Evolutionary conservation across 2,888 invertebrate genomes (phyloP).

Genomic region (Thumatha senex): DNA sequence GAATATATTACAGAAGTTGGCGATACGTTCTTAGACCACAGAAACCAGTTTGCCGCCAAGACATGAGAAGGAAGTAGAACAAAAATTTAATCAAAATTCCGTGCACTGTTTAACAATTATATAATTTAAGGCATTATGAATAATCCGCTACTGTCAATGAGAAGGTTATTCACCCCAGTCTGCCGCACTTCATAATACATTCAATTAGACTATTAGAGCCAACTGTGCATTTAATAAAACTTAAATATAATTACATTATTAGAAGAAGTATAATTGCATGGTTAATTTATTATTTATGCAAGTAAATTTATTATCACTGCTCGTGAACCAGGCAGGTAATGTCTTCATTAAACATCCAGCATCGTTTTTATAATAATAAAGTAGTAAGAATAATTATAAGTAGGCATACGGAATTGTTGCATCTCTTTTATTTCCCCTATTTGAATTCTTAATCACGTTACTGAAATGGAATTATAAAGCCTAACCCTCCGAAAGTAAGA

Average conservation of each 20-base stretch:
- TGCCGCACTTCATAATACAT: not conserved
- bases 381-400: too few species aligned
- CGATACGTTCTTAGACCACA: too few species aligned
- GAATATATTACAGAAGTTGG: too few species aligned
- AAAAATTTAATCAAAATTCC: too few species aligned
- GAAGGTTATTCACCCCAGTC: not conserved
- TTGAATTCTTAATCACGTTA: too few species aligned
- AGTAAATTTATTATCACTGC: constrained; percentile 5
- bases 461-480: too few species aligned
- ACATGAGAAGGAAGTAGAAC: too few species aligned
- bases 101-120: not conserved
- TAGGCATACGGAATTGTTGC: too few species aligned
- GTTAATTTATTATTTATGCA: constrained; percentile 2
- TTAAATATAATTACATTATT: constrained; percentile 7
- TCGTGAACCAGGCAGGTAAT: constrained; percentile 1
- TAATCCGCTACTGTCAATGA: not conserved
- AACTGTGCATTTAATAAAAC: constrained; percentile 2
- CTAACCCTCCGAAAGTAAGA: too few species aligned
- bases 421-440: too few species aligned
- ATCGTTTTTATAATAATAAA: not conserved
- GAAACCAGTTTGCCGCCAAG: too few species aligned
- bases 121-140: not conserved
- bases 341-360: not conserved
- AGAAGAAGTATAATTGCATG: constrained; percentile 1
- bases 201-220: constrained; percentile 4